These are phyloP conservation scores for Branchellion lobata DNA, from an alignment of 2,888 invertebrate species.

Conservation along the genomic window DNA sequence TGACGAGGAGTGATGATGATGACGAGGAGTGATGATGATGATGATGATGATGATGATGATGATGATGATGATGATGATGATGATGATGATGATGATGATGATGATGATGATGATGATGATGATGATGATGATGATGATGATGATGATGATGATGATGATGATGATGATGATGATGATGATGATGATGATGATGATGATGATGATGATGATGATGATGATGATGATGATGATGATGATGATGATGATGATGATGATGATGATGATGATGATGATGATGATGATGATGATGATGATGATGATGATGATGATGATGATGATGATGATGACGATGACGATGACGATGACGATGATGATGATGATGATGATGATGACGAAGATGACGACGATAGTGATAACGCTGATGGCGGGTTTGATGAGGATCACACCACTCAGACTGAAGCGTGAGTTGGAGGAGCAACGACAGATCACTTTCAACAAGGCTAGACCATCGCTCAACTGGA, in stretches of 20 bases:
- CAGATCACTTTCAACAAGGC: constrained; percentile 67
- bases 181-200: constrained; percentile 20
- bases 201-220: constrained; percentile 57
- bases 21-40: no score
- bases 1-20: no score
- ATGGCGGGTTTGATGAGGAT: no score
- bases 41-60: constrained; percentile 44
- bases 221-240: constrained; percentile 24
- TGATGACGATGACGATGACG: constrained; percentile 18
- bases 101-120: constrained; percentile 39
- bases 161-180: constrained; percentile 1
- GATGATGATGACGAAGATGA: not conserved
- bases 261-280: constrained; percentile 41
- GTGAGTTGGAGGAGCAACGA: constrained; percentile 40
- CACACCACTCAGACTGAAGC: constrained; percentile 6
- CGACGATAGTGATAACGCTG: no score
- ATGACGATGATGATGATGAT: not conserved
- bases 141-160: constrained; percentile 33
- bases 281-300: constrained; percentile 38
- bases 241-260: constrained; percentile 30
- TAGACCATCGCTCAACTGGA: constrained; percentile 41
- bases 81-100: constrained; percentile 39
- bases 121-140: constrained; percentile 39
- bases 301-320: constrained; percentile 38
- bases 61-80: constrained; percentile 24